Conservation (phyloP, 2,797 vertebrate species). For the Etheostoma perlongum region DNA sequence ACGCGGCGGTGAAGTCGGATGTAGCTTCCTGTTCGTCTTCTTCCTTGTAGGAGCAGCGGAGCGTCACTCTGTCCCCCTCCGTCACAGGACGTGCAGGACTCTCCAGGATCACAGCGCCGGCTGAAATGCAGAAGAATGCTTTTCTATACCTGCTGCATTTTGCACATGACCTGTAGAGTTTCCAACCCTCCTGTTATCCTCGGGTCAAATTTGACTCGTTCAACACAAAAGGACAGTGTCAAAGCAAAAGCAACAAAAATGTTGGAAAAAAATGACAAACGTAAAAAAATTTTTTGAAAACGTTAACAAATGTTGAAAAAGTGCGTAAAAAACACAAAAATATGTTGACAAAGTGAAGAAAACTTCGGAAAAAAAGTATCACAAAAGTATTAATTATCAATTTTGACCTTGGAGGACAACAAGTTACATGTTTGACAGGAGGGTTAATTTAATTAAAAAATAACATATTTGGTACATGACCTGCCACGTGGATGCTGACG, state of each 20-base stretch:
- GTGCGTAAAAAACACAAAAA: too few relatives aligned
- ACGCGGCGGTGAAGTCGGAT: not conserved
- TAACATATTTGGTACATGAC: slow-evolving; percentile 5
- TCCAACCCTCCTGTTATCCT: too few relatives aligned
- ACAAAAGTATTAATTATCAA: not conserved
- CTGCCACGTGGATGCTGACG: slow-evolving; percentile 24
- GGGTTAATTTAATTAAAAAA: not conserved
- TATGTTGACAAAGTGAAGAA: too few relatives aligned
- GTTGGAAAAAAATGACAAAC: too few relatives aligned
- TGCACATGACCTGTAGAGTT: not conserved
- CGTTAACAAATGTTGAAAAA: too few relatives aligned
- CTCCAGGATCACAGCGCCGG: slow-evolving; percentile 26
- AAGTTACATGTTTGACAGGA: too few relatives aligned
- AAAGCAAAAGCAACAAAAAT: too few relatives aligned
- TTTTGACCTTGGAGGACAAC: not conserved
- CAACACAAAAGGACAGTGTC: too few relatives aligned
- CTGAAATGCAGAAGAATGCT: slow-evolving; percentile 15
- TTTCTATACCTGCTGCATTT: too few relatives aligned
- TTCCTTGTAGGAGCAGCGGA: slow-evolving; percentile 29
- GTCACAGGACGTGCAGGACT: slow-evolving; percentile 36
- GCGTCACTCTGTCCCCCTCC: slow-evolving; percentile 3
- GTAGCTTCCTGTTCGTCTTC: rapidly evolving
- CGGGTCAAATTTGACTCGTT: too few relatives aligned
- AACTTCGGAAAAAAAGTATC: too few relatives aligned
- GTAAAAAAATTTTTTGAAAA: too few relatives aligned